Evolutionary conservation across 2,797 vertebrate genomes (phyloP).

Genomic region (Chaenodraco wilsoni): DNA sequence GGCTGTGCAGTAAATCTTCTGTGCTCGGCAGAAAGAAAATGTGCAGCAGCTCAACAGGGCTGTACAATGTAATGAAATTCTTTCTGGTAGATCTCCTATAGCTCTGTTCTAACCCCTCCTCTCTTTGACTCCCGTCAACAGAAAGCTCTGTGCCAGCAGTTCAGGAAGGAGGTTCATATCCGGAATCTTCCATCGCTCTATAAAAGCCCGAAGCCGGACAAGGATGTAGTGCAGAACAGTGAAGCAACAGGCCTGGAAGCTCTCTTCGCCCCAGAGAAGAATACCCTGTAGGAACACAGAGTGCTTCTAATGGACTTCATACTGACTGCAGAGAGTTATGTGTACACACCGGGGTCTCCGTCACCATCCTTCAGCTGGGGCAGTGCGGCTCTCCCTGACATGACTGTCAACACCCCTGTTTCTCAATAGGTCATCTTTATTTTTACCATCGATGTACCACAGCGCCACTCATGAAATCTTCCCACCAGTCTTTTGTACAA

Average conservation of each 20-base stretch:
- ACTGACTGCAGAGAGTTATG: conserved; percentile 46
- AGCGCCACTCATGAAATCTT: background rate
- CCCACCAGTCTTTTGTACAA: background rate
- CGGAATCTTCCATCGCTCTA: conserved; percentile 97
- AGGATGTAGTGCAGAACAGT: conserved; percentile 79
- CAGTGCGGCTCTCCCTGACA: conserved; percentile 20
- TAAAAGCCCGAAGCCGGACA: conserved; percentile 90
- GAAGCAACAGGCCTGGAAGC: conserved; percentile 66
- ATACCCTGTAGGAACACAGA: conserved; percentile 49
- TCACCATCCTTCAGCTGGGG: conserved; percentile 11
- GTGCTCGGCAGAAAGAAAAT: conserved; percentile 15
- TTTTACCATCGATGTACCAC: conserved; percentile 11
- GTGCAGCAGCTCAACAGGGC: conserved; percentile 39
- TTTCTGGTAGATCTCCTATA: conserved; percentile 36
- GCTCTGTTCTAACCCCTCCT: conserved; percentile 52
- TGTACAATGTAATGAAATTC: conserved; percentile 61
- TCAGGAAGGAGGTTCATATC: conserved; percentile 98
- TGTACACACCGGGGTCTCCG: conserved; percentile 28
- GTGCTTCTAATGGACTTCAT: conserved; percentile 32
- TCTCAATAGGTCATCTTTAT: conserved; percentile 15
- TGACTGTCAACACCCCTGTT: conserved; percentile 49
- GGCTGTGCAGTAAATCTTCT: conserved; percentile 50
- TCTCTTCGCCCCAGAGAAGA: conserved; percentile 63
- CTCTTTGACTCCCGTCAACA: conserved; percentile 71
- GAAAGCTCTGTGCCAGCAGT: conserved; percentile 97